Conservation (phyloP, 1,140 invertebrate species). For the Bombus huntii region DNA sequence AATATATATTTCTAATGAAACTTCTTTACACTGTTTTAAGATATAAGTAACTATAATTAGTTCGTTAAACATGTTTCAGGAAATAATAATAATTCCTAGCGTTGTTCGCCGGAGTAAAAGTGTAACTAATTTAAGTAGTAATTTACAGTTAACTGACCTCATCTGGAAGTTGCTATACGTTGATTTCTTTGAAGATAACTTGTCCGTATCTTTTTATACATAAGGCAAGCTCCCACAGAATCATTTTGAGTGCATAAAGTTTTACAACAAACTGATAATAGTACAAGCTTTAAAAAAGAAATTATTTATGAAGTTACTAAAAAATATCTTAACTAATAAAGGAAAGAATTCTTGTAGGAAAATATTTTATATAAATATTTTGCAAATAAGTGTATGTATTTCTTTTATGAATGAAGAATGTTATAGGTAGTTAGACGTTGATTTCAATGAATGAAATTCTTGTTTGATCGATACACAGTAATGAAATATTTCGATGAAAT, state of each 20-base stretch:
- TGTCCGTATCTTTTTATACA: conserved; percentile 1
- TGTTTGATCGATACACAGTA: neutral
- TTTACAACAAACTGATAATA: neutral
- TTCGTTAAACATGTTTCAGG: neutral
- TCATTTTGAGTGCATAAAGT: neutral
- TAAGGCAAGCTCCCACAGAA: neutral
- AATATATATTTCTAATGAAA: neutral
- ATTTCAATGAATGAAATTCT: neutral
- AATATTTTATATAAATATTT: neutral
- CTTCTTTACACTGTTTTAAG: neutral
- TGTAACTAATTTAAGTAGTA: conserved; percentile 34
- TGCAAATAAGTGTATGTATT: neutral
- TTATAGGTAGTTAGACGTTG: neutral
- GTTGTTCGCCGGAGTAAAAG: conserved; percentile 25
- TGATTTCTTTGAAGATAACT: conserved; percentile 22
- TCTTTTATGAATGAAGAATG: neutral
- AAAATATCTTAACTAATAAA: neutral
- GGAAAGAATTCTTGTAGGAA: neutral
- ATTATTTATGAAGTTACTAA: neutral
- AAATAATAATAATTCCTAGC: neutral
- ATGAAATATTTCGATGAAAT: neutral
- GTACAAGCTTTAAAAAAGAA: neutral
- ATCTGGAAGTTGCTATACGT: conserved; percentile 6
- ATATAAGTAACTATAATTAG: conserved; percentile 11
- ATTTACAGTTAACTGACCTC: conserved; percentile 27